phyloP scores from a whole-genome alignment of 2,888 invertebrate species.

The Melikaiella ostensackeni region DNA sequence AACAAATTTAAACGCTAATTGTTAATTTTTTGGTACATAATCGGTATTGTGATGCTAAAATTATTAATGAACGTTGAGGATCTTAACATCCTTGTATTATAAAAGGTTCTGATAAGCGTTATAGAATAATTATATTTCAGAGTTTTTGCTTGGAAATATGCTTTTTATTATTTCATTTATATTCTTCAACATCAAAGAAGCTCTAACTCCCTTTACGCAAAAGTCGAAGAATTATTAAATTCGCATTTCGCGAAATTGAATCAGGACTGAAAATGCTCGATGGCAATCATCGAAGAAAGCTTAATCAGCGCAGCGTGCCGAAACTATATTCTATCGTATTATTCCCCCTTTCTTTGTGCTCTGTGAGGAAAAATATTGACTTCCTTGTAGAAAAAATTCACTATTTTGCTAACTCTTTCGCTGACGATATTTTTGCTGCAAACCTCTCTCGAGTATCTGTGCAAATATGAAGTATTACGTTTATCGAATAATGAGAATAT shows the following conservation, averaged over 20 bases:
- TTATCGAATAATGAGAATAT: slow-evolving; percentile 32
- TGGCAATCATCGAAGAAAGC: slow-evolving; percentile 18
- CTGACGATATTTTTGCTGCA: background rate
- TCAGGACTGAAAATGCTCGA: slow-evolving; percentile 46
- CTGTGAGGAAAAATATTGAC: slow-evolving; percentile 13
- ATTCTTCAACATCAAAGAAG: slow-evolving; percentile 42
- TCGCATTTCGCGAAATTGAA: slow-evolving; percentile 45
- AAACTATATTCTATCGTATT: slow-evolving; percentile 18
- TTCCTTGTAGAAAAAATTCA: slow-evolving; percentile 17
- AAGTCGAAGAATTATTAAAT: slow-evolving; percentile 45
- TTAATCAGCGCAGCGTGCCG: background rate
- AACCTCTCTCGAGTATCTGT: background rate
- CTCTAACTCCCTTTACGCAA: slow-evolving; percentile 5
- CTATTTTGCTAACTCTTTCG: slow-evolving; percentile 23
- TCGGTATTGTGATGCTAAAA: too few species aligned
- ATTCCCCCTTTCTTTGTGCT: slow-evolving; percentile 1
- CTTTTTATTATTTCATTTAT: slow-evolving; percentile 25
- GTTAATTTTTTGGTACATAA: too few species aligned
- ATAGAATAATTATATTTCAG: slow-evolving; percentile 18
- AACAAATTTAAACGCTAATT: too few species aligned
- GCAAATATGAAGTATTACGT: slow-evolving; percentile 16
- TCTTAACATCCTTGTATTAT: background rate
- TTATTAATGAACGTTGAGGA: too few species aligned
- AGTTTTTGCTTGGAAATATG: slow-evolving; percentile 25
- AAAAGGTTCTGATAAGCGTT: slow-evolving; percentile 2